Percentiles rank a stretch among this genome's conserved stretches.
Evolutionary conservation across 2,888 invertebrate species (phyloP).

Genomic region (Nemurella pictetii): DNA sequence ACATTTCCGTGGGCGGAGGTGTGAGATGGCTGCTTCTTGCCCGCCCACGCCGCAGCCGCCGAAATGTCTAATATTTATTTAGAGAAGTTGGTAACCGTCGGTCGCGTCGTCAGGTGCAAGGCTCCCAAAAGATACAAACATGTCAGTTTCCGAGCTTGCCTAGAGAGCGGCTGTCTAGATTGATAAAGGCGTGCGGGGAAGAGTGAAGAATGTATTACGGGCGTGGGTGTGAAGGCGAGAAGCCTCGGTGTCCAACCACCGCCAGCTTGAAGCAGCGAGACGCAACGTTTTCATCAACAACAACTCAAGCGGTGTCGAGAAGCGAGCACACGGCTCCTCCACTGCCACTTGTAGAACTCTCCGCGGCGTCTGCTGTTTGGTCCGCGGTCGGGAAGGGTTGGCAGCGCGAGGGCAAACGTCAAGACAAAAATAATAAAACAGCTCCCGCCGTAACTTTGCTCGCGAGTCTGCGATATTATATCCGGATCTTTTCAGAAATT

Average conservation of each 20-base stretch:
- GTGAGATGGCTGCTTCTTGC: neutral
- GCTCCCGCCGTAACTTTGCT: neutral
- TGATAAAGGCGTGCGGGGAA: conserved; percentile 11
- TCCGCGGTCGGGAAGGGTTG: neutral
- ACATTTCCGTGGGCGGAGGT: neutral
- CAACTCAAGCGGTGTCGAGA: neutral
- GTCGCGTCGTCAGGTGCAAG: neutral
- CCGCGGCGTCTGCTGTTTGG: neutral
- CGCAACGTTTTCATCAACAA: too few relatives aligned
- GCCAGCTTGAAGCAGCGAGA: neutral
- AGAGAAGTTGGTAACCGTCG: neutral
- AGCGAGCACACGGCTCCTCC: neutral
- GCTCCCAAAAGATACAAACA: conserved; percentile 24
- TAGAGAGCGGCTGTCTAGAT: conserved; percentile 18
- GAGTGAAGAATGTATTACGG: conserved; percentile 11
- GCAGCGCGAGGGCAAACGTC: neutral
- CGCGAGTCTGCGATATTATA: neutral
- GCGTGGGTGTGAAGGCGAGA: conserved; percentile 15
- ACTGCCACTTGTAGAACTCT: neutral
- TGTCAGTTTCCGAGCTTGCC: conserved; percentile 15
- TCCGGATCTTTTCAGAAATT: neutral
- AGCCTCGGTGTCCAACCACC: neutral
- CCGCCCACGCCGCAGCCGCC: neutral
- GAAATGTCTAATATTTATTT: neutral
- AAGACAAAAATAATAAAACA: neutral